Conservation (phyloP, 1,140 invertebrate genomes). For the Platyscapa corneri region DNA sequence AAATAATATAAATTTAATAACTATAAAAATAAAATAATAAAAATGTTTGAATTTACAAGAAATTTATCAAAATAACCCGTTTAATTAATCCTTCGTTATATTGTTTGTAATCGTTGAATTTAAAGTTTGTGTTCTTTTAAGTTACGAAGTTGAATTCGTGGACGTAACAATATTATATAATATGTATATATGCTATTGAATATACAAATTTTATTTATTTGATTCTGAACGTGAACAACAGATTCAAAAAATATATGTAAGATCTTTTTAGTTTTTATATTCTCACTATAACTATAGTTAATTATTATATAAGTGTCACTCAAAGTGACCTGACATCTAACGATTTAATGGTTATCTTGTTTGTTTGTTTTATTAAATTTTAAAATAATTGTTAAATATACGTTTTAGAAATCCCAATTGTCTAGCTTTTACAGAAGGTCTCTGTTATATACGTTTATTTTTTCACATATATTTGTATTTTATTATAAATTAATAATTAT, state of each 20-base stretch:
- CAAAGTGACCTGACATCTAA: slow-evolving; percentile 34
- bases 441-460: no score
- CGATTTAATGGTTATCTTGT: slow-evolving; percentile 45
- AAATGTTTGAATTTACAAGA: no score
- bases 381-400: slow-evolving; percentile 8
- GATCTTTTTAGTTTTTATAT: neutral
- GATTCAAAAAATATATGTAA: slow-evolving; percentile 6
- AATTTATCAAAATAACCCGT: no score
- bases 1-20: no score
- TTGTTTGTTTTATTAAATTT: slow-evolving; percentile 28
- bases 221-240: neutral
- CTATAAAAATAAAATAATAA: no score
- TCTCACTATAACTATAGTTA: neutral
- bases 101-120: no score
- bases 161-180: no score
- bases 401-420: slow-evolving; percentile 36
- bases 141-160: no score
- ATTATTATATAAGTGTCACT: neutral
- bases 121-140: no score
- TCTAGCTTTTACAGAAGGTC: slow-evolving; percentile 5
- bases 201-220: neutral
- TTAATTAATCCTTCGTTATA: no score
- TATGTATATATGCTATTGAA: neutral
- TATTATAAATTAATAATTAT: no score
- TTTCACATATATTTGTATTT: no score